Base-by-base conservation (phyloP, 2,888 invertebrate genomes). In the Chalcis sispes region DNA sequence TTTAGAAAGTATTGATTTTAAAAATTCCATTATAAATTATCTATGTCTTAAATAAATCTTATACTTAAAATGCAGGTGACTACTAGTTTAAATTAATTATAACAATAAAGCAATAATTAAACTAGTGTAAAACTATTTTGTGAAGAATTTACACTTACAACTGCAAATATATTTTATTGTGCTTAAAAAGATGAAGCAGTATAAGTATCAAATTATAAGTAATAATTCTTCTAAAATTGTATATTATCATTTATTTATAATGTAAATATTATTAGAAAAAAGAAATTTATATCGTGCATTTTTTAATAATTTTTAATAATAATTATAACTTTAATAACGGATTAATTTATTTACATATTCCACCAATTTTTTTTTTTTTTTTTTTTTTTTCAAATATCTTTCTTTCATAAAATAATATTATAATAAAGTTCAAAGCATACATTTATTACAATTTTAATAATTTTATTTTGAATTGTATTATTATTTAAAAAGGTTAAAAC, bases 181-280 rank as follows among this genome's bases (percentile, higher is more conserved):
- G 50, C 20, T 23, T 20, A 59, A 10, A 58, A 73, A 66, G 71
- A 61, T 40, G 59, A 65, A 46, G 40, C 40, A 46, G 13, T 62
- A 72, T 20, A 66, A 61, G 56, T 56, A 72, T 52, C 4, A 66
- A 54, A 64, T 74, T 65, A 42, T 58, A 58, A 32, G 23, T 13
- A 20, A 70, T 72, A 36, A 29, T 40, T 77, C 36, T 70, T 77
- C 46, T 66, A 61, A 69, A 75, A 75, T 70, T 78, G 73, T 78
- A 78, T 78, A 78, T 78, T 79, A 54, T 78, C 73, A 77, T 75
- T 72, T 72, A 79, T 72, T 79, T 79, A 79, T 79, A 74, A 62
- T 79, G 79, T 79, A 78, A 69, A 78, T 78, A 79, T 67, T 46
- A 64, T 78, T 78, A 73, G 59, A 73, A 25, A 72, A 75, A 54